These are phyloP conservation scores for Sorex araneus DNA, from an alignment of 2,113 vertebrate genomes.

Conservation along the genomic window DNA sequence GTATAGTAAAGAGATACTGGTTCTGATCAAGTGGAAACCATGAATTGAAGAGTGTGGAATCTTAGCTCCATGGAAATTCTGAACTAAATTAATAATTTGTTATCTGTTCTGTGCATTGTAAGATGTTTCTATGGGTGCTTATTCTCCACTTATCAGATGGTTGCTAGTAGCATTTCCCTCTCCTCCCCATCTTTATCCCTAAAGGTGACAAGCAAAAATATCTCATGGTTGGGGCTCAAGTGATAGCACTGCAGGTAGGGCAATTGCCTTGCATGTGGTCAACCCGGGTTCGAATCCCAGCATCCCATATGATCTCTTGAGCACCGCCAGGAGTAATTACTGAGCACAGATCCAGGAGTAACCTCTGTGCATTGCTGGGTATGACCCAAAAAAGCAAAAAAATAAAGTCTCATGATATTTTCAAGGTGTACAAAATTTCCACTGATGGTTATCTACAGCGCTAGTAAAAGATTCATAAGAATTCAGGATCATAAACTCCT, in stretches of 20 bases:
- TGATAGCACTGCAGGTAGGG: no score
- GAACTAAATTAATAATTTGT: neutral
- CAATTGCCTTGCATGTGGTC: no score
- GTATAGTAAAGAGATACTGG: neutral
- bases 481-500: neutral
- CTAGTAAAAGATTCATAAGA: neutral
- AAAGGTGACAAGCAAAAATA: neutral
- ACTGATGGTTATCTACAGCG: neutral
- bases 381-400: no score
- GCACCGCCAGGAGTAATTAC: no score
- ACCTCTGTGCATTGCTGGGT: no score
- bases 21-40: slow-evolving; percentile 10
- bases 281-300: no score
- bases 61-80: neutral
- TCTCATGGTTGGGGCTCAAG: no score
- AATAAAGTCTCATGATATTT: neutral
- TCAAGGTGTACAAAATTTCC: neutral
- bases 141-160: neutral
- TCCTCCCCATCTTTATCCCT: neutral
- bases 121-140: neutral
- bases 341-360: no score
- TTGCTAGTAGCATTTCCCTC: neutral
- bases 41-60: neutral
- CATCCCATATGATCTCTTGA: no score
- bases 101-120: neutral